These are phyloP conservation scores for Drosophila paramelanica DNA, from an alignment of 2,888 invertebrate species.

Conservation along the genomic window DNA sequence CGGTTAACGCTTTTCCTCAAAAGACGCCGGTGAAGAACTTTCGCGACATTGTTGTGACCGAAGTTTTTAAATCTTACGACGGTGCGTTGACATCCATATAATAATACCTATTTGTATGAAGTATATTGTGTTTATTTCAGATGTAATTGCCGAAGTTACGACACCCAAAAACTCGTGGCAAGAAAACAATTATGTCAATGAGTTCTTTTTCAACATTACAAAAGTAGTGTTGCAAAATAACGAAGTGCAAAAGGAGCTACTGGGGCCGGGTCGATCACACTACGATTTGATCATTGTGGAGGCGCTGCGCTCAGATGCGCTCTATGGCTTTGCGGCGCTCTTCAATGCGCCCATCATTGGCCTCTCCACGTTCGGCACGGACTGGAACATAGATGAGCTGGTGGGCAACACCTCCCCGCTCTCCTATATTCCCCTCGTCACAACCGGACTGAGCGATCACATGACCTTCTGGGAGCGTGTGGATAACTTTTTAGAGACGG, in stretches of 20 bases:
- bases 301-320: slow-evolving; percentile 79
- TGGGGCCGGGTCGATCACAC: slow-evolving; percentile 71
- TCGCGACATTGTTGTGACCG: slow-evolving; percentile 63
- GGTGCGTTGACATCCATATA: slow-evolving; percentile 20
- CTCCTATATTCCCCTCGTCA: slow-evolving; percentile 76
- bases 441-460: slow-evolving; percentile 73
- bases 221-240: slow-evolving; percentile 44
- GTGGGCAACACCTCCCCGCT: slow-evolving; percentile 80
- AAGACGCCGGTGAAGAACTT: slow-evolving; percentile 77
- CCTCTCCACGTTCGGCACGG: slow-evolving; percentile 73
- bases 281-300: slow-evolving; percentile 83
- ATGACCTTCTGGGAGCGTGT: slow-evolving; percentile 83
- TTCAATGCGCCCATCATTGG: slow-evolving; percentile 82
- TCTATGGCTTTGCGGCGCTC: slow-evolving; percentile 78
- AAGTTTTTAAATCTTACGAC: slow-evolving; percentile 57
- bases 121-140: slow-evolving; percentile 25
- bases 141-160: slow-evolving; percentile 30
- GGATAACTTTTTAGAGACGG: slow-evolving; percentile 69
- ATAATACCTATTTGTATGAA: background rate
- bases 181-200: slow-evolving; percentile 45
- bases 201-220: slow-evolving; percentile 40
- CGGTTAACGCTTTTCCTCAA: slow-evolving; percentile 80
- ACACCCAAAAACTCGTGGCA: slow-evolving; percentile 41
- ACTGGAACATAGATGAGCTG: slow-evolving; percentile 75
- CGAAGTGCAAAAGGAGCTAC: slow-evolving; percentile 62